Evolutionary conservation across 2,888 invertebrate species (phyloP), one percentile per base, ranked within the genome.

Genomic region (Nymphalis c-album): DNA sequence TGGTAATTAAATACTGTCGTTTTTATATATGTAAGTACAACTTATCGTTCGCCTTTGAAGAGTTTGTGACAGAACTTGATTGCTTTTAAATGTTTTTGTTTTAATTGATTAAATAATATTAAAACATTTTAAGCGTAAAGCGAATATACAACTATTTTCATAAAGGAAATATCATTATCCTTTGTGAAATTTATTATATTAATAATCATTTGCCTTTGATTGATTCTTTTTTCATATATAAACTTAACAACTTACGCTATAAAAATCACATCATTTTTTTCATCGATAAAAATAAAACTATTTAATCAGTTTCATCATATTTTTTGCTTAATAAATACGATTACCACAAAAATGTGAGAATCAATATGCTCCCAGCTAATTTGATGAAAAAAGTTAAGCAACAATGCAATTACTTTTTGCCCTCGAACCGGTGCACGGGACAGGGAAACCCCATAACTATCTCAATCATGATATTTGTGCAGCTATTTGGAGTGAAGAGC

Each of bases 401-500:
- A 60, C 40, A 64, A 46, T 60, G 64, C 58, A 65, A 71, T 68
- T 45, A 71, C 31, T 76, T 74, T 75, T 73, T 71, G 76, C 71
- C 61, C 63, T n/a, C 35, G 55, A 67, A 70, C 68, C 67, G 67
- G 66, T 73, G 70, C 57, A 66, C 80, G 80, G 51, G 58, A 64
- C 64, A 50, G 67, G 67, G 83, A 85, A 84, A 79, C 81, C 83
- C 84, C 78, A 77, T 78, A 83, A 81, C 77, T 81, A 83, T 83
- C 73, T 79, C 81, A 81, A 83, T 80, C 76, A 82, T 76, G 77
- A 78, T 79, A 81, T 82, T 81, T 80, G 81, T 81, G 76, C 71
- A 74, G 81, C 79, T 83, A 84, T 87, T 85, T 82, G 82, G 76
- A 81, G 80, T 78, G 75, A 74, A 79, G 80, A 79, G 81, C 81